Evolutionary conservation across 30 jellyfish, hydroid and myxozoan species (phyloP).

Genomic region (Aurelia coerulea): DNA sequence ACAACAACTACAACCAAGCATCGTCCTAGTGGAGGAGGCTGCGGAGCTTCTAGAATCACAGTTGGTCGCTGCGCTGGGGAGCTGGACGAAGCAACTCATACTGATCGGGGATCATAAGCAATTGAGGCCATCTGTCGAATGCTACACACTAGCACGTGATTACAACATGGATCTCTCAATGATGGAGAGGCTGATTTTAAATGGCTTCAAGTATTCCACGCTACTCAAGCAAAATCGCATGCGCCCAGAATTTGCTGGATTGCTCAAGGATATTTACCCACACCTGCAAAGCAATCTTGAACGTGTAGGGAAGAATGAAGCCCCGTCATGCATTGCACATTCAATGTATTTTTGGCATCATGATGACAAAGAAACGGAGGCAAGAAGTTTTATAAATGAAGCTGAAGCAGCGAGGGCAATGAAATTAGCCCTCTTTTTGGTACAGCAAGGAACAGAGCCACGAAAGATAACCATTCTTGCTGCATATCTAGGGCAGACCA

Average conservation of each 20-base stretch:
- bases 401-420: constrained; percentile 74
- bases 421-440: constrained; percentile 46
- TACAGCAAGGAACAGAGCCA: constrained; percentile 59
- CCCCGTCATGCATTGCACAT: constrained; percentile 43
- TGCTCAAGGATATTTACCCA: constrained; percentile 71
- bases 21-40: constrained; percentile 84
- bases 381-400: constrained; percentile 50
- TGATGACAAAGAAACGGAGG: constrained; percentile 27
- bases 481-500: constrained; percentile 75
- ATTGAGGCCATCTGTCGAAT: constrained; percentile 73
- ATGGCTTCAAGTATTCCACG: constrained; percentile 35
- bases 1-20: constrained; percentile 49
- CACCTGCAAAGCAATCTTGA: constrained; percentile 44
- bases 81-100: constrained; percentile 66
- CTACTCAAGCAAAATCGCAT: constrained; percentile 65
- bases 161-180: constrained; percentile 69
- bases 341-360: constrained; percentile 73
- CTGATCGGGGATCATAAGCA: constrained; percentile 88
- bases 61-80: constrained; percentile 70
- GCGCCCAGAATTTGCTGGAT: constrained; percentile 76
- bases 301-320: constrained; percentile 40
- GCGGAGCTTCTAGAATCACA: constrained; percentile 84
- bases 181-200: constrained; percentile 75
- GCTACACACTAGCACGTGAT: constrained; percentile 45
- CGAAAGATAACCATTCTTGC: constrained; percentile 63